phyloP scores from a whole-genome alignment of 2,888 invertebrate species.

The Dicroscelio sp. region DNA sequence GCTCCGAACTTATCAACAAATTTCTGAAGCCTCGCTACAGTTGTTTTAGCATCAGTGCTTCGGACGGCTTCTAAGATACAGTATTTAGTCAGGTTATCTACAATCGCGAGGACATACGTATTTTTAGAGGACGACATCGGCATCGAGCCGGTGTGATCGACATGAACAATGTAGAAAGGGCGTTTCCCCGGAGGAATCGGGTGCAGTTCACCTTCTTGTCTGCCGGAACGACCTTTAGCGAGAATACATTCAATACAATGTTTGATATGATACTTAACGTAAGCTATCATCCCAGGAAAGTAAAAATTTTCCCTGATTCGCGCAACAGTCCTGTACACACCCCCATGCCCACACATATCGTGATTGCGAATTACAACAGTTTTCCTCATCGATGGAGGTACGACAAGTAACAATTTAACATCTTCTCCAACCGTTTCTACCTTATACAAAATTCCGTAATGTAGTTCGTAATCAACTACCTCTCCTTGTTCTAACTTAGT shows the following conservation, averaged over 20 bases:
- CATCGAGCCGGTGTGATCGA: neutral
- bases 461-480: no score
- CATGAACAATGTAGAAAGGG: neutral
- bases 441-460: no score
- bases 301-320: constrained; percentile 78
- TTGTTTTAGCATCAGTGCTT: no score
- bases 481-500: no score
- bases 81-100: neutral
- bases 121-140: no score
- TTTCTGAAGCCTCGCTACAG: no score
- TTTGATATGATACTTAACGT: constrained; percentile 51
- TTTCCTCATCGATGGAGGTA: neutral
- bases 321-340: constrained; percentile 59
- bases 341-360: constrained; percentile 10
- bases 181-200: constrained; percentile 18
- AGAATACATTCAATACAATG: constrained; percentile 39
- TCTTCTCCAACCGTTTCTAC: neutral
- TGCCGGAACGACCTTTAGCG: neutral
- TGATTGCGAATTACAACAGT: neutral
- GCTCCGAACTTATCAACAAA: no score
- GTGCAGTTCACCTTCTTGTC: constrained; percentile 61
- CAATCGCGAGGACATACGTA: neutral
- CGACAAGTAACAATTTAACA: neutral
- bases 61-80: no score
- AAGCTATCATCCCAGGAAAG: constrained; percentile 75